These are phyloP conservation scores for Metridium senile DNA, from an alignment of 92 coral and sea anemone genomes.

Conservation along the genomic window DNA sequence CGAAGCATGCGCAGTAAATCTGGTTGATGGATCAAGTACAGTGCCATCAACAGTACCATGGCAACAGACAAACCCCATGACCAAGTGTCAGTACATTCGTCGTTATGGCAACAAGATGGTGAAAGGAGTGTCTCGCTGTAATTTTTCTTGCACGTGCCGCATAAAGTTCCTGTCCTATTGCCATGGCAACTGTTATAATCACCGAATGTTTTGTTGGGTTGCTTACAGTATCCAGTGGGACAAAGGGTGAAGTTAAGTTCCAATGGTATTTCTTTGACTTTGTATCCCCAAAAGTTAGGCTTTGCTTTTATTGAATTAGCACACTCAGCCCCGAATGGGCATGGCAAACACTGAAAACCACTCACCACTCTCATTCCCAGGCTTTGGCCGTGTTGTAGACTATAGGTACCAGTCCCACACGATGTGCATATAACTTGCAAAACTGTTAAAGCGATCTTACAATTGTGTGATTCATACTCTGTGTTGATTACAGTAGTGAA, in stretches of 20 bases:
- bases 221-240: slow-evolving; percentile 72
- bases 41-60: slow-evolving; percentile 48
- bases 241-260: slow-evolving; percentile 65
- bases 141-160: slow-evolving; percentile 65
- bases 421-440: slow-evolving; percentile 45
- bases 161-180: slow-evolving; percentile 72
- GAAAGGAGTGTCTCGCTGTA: slow-evolving; percentile 73
- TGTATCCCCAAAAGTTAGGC: slow-evolving; percentile 79
- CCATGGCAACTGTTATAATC: slow-evolving; percentile 75
- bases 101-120: slow-evolving; percentile 49
- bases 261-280: slow-evolving; percentile 21
- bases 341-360: slow-evolving; percentile 60
- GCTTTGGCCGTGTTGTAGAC: slow-evolving; percentile 62
- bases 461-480: not conserved
- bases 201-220: slow-evolving; percentile 6
- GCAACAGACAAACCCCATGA: slow-evolving; percentile 53
- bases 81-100: slow-evolving; percentile 64
- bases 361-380: slow-evolving; percentile 12
- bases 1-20: slow-evolving; percentile 42
- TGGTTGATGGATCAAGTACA: slow-evolving; percentile 68
- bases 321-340: slow-evolving; percentile 84
- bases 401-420: slow-evolving; percentile 58
- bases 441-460: slow-evolving; percentile 31
- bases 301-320: slow-evolving; percentile 45
- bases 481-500: slow-evolving; percentile 30